Evolutionary conservation across 2,113 vertebrate species (phyloP), one percentile per base, ranked within the genome.

Genomic region (Chinchilla lanigera): DNA sequence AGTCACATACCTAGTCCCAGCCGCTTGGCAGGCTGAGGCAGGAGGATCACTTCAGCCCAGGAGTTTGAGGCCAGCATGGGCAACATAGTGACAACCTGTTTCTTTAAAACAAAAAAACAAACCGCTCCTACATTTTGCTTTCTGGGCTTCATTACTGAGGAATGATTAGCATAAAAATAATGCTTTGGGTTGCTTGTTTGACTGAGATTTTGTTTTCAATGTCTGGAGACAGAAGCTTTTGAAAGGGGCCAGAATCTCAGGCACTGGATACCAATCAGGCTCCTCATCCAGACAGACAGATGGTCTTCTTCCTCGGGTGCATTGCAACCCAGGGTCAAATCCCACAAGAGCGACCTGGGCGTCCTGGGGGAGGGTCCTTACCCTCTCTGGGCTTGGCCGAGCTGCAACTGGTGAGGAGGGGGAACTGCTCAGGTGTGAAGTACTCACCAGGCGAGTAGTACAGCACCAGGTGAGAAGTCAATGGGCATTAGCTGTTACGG

Each of bases 271-370:
- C 44, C 0, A 1, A 35, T 56, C 52, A 19, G 4, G 3, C 80
- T 14, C 47, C 16, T 0, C 47, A 38, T 75, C 44, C 38, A 19
- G 28, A 24, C 8, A 47, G 50, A 33, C 7, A 7, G 19, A 9
- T 1, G 9, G 47, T 1, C 44, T 82, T 20, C 75, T 96, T 11
- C 47, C 33, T 26, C 1, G n/a, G 61, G 71, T 7, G 47, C 92
- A 2, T 1, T 0, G 0, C 38, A 22, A 33, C 38, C 82, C 61
- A 47, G 44, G 54, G 11, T n/a, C 17, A 20, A 19, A 63, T 65
- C 13, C 56, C 13, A 16, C 19, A 2, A 0, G 35, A 17, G 82
- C 33, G 58, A 10, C 4, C 9, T 0, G 0, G 3, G 47, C 4
- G 44, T n/a, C 16, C 17, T 14, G 50, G 47, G 0, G 38, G 17